phyloP scores from a whole-genome alignment of 1,140 invertebrate genomes.

The Drosophila erecta region DNA sequence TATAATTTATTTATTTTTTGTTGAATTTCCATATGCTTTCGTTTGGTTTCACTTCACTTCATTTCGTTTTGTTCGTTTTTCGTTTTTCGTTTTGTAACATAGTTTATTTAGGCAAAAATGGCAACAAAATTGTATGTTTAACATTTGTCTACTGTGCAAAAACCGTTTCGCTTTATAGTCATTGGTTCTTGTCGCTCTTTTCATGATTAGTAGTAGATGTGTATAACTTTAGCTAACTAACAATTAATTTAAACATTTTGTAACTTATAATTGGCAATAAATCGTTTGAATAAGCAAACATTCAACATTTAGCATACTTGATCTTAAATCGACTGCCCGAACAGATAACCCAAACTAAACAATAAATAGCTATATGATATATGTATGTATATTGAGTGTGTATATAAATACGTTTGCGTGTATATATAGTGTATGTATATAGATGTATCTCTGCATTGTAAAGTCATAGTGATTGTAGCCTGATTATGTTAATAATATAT shows the following conservation, averaged over 20 bases:
- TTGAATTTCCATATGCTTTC: slow-evolving; percentile 53
- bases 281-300: slow-evolving; percentile 81
- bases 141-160: slow-evolving; percentile 77
- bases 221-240: slow-evolving; percentile 84
- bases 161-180: slow-evolving; percentile 58
- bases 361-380: slow-evolving; percentile 75
- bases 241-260: slow-evolving; percentile 82
- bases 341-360: slow-evolving; percentile 73
- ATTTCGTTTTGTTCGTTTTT: slow-evolving; percentile 41
- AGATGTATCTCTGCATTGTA: slow-evolving; percentile 48
- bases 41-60: slow-evolving; percentile 40
- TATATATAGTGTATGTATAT: slow-evolving; percentile 37
- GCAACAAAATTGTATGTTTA: slow-evolving; percentile 84
- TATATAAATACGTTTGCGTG: slow-evolving; percentile 62
- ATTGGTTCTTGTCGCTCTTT: slow-evolving; percentile 56
- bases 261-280: slow-evolving; percentile 83
- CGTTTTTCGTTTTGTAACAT: slow-evolving; percentile 75
- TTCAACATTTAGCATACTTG: slow-evolving; percentile 80
- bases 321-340: slow-evolving; percentile 49
- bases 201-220: slow-evolving; percentile 63
- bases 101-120: slow-evolving; percentile 85
- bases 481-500: slow-evolving; percentile 70
- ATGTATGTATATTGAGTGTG: slow-evolving; percentile 50
- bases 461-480: slow-evolving; percentile 78
- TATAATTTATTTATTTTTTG: slow-evolving; percentile 53